Evolutionary conservation across 2,113 vertebrate species (phyloP).

Genomic region (Delphinus delphis): DNA sequence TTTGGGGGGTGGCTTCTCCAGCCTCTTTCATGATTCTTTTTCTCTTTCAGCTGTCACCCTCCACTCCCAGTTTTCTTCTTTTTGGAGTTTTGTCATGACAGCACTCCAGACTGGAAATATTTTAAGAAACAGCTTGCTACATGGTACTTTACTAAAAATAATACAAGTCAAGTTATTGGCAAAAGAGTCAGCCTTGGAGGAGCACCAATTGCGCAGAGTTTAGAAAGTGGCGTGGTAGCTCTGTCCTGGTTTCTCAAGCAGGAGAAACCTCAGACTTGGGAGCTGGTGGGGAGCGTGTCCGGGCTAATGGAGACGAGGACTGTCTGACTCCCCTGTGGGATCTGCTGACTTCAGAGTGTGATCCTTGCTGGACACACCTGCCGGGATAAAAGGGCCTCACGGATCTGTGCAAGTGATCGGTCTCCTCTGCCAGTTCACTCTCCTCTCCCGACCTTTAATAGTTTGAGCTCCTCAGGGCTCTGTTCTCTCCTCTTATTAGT

Average conservation of each 20-base stretch:
- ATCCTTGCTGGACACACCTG: background rate
- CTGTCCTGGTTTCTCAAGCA: background rate
- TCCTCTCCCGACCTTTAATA: background rate
- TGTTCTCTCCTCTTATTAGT: background rate
- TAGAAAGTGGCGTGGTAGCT: background rate
- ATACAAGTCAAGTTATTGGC: constrained; percentile 67
- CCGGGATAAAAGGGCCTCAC: background rate
- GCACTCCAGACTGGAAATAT: constrained; percentile 53
- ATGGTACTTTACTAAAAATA: constrained; percentile 74
- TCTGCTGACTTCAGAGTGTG: background rate
- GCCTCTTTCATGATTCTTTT: background rate
- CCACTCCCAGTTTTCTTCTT: background rate
- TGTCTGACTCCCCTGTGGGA: background rate
- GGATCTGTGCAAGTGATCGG: background rate
- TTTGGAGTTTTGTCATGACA: constrained; percentile 45
- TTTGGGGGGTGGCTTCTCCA: background rate
- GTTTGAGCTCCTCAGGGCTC: background rate
- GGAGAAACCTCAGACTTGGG: background rate
- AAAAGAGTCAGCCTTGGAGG: constrained; percentile 52
- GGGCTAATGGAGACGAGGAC: background rate
- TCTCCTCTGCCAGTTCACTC: background rate
- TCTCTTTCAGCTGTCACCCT: background rate
- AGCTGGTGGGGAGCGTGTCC: background rate
- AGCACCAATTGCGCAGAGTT: constrained; percentile 43
- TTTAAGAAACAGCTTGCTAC: constrained; percentile 70